A percentile compares a stretch with the other conserved stretches of the same genome.
Conservation (phyloP, 2,797 vertebrate species). For the Dromococcyx pavoninus region DNA sequence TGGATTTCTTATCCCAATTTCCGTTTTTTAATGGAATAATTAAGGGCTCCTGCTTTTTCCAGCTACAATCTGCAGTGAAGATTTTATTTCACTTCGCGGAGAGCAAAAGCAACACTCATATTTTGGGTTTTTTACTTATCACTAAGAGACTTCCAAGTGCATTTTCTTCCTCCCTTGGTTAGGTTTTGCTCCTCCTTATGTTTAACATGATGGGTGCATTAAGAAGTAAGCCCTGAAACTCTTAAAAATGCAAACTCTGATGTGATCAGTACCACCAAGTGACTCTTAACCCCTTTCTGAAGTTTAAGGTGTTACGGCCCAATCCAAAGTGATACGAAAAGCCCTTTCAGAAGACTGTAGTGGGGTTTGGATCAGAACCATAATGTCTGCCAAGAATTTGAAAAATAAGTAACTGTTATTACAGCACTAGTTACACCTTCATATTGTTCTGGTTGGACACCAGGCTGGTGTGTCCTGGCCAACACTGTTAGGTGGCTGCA, state of each 20-base stretch:
- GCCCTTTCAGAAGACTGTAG: neutral
- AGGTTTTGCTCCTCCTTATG: neutral
- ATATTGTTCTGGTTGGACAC: neutral
- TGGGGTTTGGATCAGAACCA: neutral
- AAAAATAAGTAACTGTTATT: neutral
- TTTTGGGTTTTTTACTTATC: neutral
- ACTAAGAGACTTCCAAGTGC: neutral
- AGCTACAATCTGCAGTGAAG: neutral
- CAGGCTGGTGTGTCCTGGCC: neutral
- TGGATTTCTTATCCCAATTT: slow-evolving; percentile 42
- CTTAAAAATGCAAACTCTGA: neutral
- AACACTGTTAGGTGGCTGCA: neutral
- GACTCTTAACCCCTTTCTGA: neutral
- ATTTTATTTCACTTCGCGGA: neutral
- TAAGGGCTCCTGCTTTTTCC: neutral
- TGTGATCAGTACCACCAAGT: neutral
- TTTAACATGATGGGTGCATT: neutral
- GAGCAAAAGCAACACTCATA: neutral
- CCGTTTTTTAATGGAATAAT: slow-evolving; percentile 38
- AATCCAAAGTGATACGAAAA: neutral
- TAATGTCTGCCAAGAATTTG: neutral
- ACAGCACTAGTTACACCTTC: neutral
- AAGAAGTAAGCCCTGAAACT: neutral
- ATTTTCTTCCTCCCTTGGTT: neutral
- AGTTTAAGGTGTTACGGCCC: neutral